Evolutionary conservation across 2,888 invertebrate genomes (phyloP).

Genomic region (Polydrusus cervinus): DNA sequence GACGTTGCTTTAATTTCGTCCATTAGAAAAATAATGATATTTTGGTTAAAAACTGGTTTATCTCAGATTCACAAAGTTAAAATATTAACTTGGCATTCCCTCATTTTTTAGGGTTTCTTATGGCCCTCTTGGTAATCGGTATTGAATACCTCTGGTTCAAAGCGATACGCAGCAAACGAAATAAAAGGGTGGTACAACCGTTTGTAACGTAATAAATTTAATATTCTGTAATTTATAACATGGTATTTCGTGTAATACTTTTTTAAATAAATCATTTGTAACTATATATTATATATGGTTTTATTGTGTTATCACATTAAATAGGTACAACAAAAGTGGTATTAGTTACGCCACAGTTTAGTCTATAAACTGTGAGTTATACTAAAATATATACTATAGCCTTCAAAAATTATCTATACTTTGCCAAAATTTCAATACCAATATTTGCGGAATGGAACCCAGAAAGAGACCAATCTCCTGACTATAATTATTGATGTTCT

Average conservation of each 20-base stretch:
- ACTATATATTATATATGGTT: not conserved
- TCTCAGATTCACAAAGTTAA: no score
- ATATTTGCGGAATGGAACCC: no score
- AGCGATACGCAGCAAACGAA: constrained; percentile 68
- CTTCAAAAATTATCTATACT: constrained; percentile 5
- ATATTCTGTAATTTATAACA: not conserved
- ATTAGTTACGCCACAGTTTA: no score
- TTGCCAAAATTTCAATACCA: no score
- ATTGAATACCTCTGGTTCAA: constrained; percentile 72
- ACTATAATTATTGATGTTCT: no score
- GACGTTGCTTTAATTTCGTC: no score
- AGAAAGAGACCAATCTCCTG: not conserved
- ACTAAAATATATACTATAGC: not conserved
- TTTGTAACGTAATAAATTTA: constrained; percentile 68
- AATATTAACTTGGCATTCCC: no score
- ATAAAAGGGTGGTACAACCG: constrained; percentile 72
- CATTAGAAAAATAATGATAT: no score
- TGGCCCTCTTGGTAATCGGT: constrained; percentile 71
- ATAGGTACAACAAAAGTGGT: not conserved
- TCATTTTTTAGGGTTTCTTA: constrained; percentile 70
- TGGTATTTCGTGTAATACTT: not conserved
- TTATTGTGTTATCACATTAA: constrained; percentile 13
- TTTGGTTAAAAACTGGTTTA: no score
- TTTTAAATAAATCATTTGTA: constrained; percentile 5
- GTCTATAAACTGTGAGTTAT: no score